These are phyloP conservation scores for Brachymystax lenok DNA, from an alignment of 2,797 vertebrate species.

Conservation along the genomic window DNA sequence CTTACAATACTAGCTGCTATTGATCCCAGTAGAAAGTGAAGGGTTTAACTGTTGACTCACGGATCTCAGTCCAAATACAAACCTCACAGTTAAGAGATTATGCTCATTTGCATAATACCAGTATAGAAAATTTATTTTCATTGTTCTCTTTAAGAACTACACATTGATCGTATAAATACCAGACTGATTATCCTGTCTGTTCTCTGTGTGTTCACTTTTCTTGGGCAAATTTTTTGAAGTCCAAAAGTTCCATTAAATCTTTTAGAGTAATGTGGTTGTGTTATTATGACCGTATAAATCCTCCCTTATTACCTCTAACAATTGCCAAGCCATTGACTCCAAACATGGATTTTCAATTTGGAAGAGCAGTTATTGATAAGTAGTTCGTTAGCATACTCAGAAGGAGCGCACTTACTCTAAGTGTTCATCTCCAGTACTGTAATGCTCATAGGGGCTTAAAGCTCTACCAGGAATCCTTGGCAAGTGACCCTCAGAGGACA, in stretches of 20 bases:
- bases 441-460: background rate
- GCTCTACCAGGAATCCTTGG: background rate
- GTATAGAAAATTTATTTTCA: background rate
- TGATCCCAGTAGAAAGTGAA: constrained; percentile 1
- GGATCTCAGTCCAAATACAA: background rate
- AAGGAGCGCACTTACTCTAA: background rate
- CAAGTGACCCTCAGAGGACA: background rate
- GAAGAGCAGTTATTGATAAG: constrained; percentile 1
- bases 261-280: background rate
- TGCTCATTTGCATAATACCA: background rate
- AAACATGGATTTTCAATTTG: constrained; percentile 5
- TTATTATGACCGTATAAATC: background rate
- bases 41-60: background rate
- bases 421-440: background rate
- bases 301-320: background rate
- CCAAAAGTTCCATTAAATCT: background rate
- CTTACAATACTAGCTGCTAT: background rate
- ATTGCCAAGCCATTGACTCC: constrained; percentile 3
- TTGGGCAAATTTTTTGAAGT: background rate
- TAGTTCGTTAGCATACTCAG: background rate
- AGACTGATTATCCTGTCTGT: constrained; percentile 1
- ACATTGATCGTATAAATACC: background rate
- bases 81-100: background rate
- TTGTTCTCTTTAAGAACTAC: background rate
- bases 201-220: background rate